Evolutionary conservation across 2,113 vertebrate genomes (phyloP).

Genomic region (Hydrochoerus hydrochaeris): DNA sequence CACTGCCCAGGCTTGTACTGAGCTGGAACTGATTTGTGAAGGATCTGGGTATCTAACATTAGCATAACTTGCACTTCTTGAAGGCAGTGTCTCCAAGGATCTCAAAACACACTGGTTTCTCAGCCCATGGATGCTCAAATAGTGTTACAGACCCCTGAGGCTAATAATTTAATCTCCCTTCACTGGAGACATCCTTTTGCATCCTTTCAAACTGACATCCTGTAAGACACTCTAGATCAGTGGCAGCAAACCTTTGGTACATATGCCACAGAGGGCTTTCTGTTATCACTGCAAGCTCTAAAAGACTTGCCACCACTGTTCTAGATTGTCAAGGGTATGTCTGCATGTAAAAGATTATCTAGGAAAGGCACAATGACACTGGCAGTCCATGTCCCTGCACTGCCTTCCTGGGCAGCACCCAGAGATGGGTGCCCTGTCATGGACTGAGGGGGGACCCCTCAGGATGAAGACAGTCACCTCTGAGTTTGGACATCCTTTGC

Average conservation of each 20-base stretch:
- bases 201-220: background rate
- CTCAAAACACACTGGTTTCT: background rate
- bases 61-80: background rate
- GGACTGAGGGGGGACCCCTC: background rate
- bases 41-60: background rate
- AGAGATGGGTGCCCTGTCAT: fast-evolving
- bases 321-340: background rate
- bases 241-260: background rate
- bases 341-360: background rate
- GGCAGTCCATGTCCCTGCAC: background rate
- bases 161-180: background rate
- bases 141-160: background rate
- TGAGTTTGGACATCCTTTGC: background rate
- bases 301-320: background rate
- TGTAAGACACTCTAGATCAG: background rate
- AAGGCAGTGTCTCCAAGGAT: background rate
- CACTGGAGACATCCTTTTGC: background rate
- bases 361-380: fast-evolving
- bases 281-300: background rate
- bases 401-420: background rate
- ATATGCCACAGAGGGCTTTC: background rate
- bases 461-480: background rate
- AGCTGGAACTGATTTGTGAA: background rate
- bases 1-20: background rate
- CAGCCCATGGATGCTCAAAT: too few relatives aligned